phyloP scores from a whole-genome alignment of 2,888 invertebrate species.

The Empis livida region DNA sequence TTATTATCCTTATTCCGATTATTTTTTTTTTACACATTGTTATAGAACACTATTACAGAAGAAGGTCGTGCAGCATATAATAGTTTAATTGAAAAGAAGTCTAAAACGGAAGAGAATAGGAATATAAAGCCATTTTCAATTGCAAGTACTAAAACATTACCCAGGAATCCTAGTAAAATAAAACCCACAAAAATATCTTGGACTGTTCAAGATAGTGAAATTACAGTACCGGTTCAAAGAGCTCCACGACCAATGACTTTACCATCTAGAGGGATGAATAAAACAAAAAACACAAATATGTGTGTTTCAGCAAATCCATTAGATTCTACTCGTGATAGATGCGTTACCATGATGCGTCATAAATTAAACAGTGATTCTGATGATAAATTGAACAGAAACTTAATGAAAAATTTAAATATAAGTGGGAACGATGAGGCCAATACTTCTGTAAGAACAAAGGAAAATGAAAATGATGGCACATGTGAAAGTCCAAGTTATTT shows the following conservation, averaged over 20 bases:
- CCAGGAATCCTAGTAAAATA: constrained; percentile 20
- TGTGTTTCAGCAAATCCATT: constrained; percentile 12
- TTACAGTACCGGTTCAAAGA: too few species aligned
- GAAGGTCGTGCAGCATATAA: constrained; percentile 90
- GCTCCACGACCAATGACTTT: constrained; percentile 32
- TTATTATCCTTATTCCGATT: constrained; percentile 7
- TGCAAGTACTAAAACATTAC: constrained; percentile 27
- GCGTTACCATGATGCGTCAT: constrained; percentile 1
- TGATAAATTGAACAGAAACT: neutral
- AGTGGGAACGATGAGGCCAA: constrained; percentile 6
- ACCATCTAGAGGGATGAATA: constrained; percentile 24
- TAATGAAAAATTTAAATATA: neutral
- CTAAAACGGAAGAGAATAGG: constrained; percentile 20
- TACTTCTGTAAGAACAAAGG: neutral
- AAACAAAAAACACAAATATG: neutral
- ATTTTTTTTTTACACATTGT: constrained; percentile 16
- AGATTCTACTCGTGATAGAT: constrained; percentile 14
- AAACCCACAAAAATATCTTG: neutral
- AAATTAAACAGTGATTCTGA: neutral
- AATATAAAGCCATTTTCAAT: constrained; percentile 29
- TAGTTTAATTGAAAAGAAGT: constrained; percentile 71
- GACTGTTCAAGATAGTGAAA: too few species aligned
- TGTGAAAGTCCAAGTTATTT: constrained; percentile 36
- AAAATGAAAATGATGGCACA: constrained; percentile 16
- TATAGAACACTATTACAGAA: constrained; percentile 69